phyloP scores from a whole-genome alignment of 2,888 invertebrate species.

The Sicus ferrugineus region DNA sequence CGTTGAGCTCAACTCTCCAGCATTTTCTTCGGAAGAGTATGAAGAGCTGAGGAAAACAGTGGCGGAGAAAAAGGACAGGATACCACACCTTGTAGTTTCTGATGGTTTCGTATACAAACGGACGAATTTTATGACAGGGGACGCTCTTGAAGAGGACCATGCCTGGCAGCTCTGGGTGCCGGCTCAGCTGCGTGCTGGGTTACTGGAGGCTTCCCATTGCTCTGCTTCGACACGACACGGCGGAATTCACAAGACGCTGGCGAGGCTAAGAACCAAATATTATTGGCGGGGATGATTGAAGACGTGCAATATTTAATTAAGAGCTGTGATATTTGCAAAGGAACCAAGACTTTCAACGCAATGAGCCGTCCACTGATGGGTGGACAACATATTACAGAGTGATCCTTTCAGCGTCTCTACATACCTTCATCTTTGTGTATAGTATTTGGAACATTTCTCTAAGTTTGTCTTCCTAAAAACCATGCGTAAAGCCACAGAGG shows the following conservation, averaged over 20 bases:
- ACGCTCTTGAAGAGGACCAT: neutral
- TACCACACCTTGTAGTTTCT: neutral
- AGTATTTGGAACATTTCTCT: neutral
- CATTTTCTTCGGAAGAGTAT: too few relatives aligned
- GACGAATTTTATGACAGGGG: constrained; percentile 11
- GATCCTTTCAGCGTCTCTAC: too few relatives aligned
- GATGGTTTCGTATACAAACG: constrained; percentile 15
- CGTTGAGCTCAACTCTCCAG: constrained; percentile 28
- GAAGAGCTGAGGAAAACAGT: too few relatives aligned
- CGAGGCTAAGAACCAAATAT: neutral
- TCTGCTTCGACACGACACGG: neutral
- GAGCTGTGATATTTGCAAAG: too few relatives aligned
- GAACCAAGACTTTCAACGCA: too few relatives aligned
- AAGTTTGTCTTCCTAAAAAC: constrained; percentile 6
- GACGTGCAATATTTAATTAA: too few relatives aligned
- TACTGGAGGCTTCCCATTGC: constrained; percentile 9
- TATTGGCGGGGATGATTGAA: too few relatives aligned
- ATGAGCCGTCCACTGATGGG: too few relatives aligned
- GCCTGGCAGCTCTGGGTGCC: constrained; percentile 26
- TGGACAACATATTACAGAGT: too few relatives aligned
- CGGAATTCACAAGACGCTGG: neutral
- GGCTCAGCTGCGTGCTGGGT: neutral
- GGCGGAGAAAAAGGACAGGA: constrained; percentile 4
- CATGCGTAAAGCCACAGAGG: neutral
- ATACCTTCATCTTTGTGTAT: too few relatives aligned